Base-by-base conservation (phyloP, 2,113 vertebrate species). In the Anser cygnoides region DNA sequence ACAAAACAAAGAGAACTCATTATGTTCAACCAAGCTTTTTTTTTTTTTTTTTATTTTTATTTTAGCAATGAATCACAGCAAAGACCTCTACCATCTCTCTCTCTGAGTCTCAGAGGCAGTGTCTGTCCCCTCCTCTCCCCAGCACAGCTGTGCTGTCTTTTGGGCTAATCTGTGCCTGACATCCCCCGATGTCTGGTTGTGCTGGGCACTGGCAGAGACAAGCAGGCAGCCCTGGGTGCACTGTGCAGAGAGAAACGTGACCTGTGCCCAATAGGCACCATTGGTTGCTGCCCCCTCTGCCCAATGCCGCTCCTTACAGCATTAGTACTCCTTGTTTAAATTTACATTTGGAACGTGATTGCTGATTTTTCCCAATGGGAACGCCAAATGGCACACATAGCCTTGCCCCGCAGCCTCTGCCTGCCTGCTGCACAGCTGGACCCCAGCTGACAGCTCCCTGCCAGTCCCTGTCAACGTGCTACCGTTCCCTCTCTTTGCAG, bases 311-410 rank as follows among this genome's bases (percentile, higher is more conserved):
- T 61, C 31, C 73, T 89, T 41, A 26, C 22, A 76, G 7, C 50
- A 28, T 84, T n/a, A 39, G 41, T 8, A 20, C 63, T 87, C 94
- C 78, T 92, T 83, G 49, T 90, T 95, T 95, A 79, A 93, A 96
- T 96, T 91, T 80, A 78, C 25, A 35, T n/a, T 37, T 46, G 79
- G 71, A 84, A 87, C 29, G 23, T 58, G 78, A 58, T 44, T 74
- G 55, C 28, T 84, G 31, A 52, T 77, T 85, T 92, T 92, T 74
- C 13, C 70, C 66, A 33, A 6, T 2, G 44, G 77, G 50, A 90
- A 92, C 46, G 80, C 44, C 33, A 93, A 90, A 78, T 62, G 66
- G 72, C 67, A 54, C 18, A 13, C 15, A 83, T 73, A 90, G 92
- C 78, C 55, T 87, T 93, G 87, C 8, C 22, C 29, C 4, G 0